phyloP scores from a whole-genome alignment of 2,888 invertebrate species.

The Sesamia inferens region DNA sequence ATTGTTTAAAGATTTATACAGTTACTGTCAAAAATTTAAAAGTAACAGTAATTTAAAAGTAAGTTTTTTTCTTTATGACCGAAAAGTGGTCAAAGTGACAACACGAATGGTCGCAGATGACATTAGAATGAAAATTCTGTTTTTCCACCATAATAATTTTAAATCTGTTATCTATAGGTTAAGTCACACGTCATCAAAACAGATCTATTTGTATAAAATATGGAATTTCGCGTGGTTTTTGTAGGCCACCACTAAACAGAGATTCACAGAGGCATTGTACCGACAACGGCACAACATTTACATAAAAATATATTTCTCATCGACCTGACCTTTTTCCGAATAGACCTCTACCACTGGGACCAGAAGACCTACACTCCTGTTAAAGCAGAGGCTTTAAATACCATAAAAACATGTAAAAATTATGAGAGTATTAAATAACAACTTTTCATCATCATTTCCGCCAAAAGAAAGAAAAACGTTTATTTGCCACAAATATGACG shows the following conservation, averaged over 20 bases:
- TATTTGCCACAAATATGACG: too few relatives aligned
- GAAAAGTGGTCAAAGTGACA: neutral
- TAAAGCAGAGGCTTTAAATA: conserved; percentile 61
- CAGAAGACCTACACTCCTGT: conserved; percentile 60
- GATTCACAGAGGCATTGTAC: conserved; percentile 52
- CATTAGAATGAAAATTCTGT: neutral
- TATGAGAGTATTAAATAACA: neutral
- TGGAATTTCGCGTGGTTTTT: conserved; percentile 13
- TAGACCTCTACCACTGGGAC: conserved; percentile 76
- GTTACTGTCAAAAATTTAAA: too few relatives aligned
- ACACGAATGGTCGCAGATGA: neutral
- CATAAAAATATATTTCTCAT: conserved; percentile 75
- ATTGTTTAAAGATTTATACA: neutral
- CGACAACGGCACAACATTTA: conserved; percentile 69
- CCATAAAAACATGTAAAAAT: neutral
- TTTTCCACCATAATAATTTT: neutral
- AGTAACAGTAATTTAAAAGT: neutral
- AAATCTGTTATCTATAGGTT: neutral
- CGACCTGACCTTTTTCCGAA: conserved; percentile 80
- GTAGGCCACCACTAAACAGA: conserved; percentile 48
- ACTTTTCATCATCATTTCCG: too few relatives aligned
- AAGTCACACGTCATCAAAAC: neutral
- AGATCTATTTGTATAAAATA: neutral
- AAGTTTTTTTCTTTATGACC: neutral
- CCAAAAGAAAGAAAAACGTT: too few relatives aligned